A percentile compares a stretch with the other conserved stretches of the same genome.
Evolutionary conservation across 2,797 vertebrate species (phyloP).

Genomic region (Chelon auratus): DNA sequence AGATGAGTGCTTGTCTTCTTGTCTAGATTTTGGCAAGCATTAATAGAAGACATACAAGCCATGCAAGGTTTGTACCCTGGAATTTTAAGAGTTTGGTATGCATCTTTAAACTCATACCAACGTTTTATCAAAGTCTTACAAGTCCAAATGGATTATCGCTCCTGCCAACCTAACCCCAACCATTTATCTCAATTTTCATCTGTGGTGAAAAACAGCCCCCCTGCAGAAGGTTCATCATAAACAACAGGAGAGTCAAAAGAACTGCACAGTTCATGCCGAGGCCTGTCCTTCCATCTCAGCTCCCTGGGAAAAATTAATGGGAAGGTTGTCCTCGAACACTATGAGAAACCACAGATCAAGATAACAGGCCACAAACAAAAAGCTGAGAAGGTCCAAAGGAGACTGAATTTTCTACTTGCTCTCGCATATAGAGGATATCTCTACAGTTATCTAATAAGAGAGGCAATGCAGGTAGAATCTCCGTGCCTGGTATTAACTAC

Average conservation of each 20-base stretch:
- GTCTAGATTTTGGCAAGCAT: no score
- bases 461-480: neutral
- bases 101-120: no score
- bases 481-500: neutral
- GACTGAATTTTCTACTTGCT: neutral
- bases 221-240: slow-evolving; percentile 7
- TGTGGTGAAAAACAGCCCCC: slow-evolving; percentile 11
- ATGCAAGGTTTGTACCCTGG: no score
- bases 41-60: no score
- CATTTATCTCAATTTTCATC: slow-evolving; percentile 32
- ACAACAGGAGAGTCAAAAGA: neutral
- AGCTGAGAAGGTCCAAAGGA: neutral
- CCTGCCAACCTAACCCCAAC: neutral
- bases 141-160: neutral
- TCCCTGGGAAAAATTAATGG: neutral
- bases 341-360: slow-evolving; percentile 28
- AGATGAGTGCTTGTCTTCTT: no score
- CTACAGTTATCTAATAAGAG: slow-evolving; percentile 19
- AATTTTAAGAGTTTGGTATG: no score
- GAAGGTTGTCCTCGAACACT: slow-evolving; percentile 23
- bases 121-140: no score
- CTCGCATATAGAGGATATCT: slow-evolving; percentile 7
- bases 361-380: slow-evolving; percentile 2
- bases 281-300: slow-evolving; percentile 38
- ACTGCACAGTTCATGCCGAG: slow-evolving; percentile 31